These are phyloP conservation scores for Azemiops feae DNA, from an alignment of 2,113 vertebrate species.

Conservation along the genomic window DNA sequence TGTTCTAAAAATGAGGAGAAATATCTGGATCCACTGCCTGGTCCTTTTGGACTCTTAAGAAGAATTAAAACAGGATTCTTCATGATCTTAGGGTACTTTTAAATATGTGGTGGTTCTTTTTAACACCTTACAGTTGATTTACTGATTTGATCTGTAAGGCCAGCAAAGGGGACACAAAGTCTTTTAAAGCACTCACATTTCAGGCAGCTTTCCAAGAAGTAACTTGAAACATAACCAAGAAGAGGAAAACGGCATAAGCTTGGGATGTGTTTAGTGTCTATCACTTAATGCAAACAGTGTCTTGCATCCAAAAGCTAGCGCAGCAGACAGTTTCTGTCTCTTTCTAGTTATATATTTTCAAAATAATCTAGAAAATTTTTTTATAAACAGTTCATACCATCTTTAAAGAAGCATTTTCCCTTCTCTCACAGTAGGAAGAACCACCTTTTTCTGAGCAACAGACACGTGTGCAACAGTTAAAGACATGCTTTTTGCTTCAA, in stretches of 20 bases:
- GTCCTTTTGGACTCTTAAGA: slow-evolving; percentile 62
- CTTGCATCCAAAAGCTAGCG: neutral
- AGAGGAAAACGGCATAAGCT: neutral
- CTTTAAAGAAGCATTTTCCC: neutral
- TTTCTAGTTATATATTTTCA: neutral
- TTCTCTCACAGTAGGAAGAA: neutral
- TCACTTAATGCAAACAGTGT: neutral
- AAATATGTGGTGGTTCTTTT: neutral
- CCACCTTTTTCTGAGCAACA: neutral
- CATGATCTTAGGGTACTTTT: neutral
- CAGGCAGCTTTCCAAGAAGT: neutral
- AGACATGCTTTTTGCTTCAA: neutral
- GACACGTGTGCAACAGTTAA: neutral
- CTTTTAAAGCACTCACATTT: neutral
- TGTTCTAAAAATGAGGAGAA: no score
- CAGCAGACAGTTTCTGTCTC: neutral
- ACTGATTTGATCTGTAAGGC: neutral
- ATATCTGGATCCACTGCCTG: neutral
- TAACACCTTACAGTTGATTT: neutral
- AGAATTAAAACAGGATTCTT: neutral
- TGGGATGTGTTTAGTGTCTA: neutral
- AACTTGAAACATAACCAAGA: neutral
- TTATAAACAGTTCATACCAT: neutral
- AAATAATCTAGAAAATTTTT: neutral
- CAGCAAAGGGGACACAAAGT: neutral